Base-by-base conservation (phyloP, 2,113 vertebrate species). In the Thryonomys swinderianus region DNA sequence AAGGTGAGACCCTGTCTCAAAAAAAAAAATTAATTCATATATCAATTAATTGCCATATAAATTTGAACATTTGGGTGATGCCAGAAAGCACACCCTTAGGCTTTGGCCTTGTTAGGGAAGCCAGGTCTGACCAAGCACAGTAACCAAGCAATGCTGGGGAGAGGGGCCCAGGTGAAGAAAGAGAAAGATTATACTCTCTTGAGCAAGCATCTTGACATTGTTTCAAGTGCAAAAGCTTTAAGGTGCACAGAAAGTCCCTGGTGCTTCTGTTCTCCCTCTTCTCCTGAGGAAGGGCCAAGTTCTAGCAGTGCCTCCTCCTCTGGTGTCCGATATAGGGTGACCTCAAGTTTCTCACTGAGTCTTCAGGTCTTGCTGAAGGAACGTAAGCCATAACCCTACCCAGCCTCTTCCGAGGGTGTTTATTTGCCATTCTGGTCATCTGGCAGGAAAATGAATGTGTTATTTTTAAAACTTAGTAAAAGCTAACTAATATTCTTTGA, bases 361-460 rank as follows among this genome's bases (percentile, higher is more conserved):
- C 32, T 18, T 30, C 21, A 21, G 4, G 4, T 42, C 66, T 66
- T 55, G 32, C 48, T 42, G 34, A 55, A 82, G 40, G 55, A 9
- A 12, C 16, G 51, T 48, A 85, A 88, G 34, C 67, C 53, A 67
- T 51, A n/a, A 84, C 4, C 40, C 57, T 78, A 59, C 20, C 64
- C 27, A 76, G 37, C 17, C 34, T 45, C 1, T 59, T 34, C 62
- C 48, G 2, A 9, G 9, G 6, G 48, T 76, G 78, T 87, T 66
- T 89, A 40, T 32, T 84, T 90, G 82, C 45, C 53, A 78, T 79
- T 90, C 32, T 88, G 62, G 9, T 90, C 71, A 92, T 14, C 6
- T 92, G 61, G 27, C 45, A 92, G 91, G 84, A 94, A 71, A 93
- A 69, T 9, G 51, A 37, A 5, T 73, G 61, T 85, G 71, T 59